Conservation (phyloP, 2,888 invertebrate species). For the Drosophila kokeensis region DNA sequence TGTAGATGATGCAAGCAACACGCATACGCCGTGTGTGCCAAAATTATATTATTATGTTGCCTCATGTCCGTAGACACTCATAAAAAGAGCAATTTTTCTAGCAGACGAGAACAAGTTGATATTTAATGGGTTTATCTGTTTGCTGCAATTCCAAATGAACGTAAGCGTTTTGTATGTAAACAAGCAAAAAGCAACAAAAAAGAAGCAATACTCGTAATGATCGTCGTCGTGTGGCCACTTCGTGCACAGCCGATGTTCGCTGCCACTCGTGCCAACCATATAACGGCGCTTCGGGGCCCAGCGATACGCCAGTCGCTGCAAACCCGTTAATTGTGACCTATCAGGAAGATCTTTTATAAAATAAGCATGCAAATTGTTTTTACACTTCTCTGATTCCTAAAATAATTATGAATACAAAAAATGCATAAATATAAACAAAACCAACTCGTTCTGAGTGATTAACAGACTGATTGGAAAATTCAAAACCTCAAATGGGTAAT, state of each 20-base stretch:
- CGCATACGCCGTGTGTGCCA: conserved; percentile 61
- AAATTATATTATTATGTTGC: conserved; percentile 38
- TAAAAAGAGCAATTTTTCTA: conserved; percentile 14
- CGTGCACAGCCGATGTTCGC: conserved; percentile 38
- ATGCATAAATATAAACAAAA: too few relatives aligned
- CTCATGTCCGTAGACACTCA: conserved; percentile 19
- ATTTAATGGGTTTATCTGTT: conserved; percentile 58
- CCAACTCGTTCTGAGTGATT: too few relatives aligned
- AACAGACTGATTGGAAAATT: too few relatives aligned
- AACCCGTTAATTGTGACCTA: conserved; percentile 57
- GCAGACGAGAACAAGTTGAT: conserved; percentile 8
- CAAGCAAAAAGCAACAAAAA: background rate
- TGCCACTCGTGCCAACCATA: conserved; percentile 51
- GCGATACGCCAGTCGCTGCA: conserved; percentile 61
- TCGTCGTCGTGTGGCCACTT: conserved; percentile 35
- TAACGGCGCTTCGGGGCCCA: conserved; percentile 66
- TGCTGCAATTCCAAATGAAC: conserved; percentile 55
- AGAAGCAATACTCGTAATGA: background rate
- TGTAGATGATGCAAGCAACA: conserved; percentile 53
- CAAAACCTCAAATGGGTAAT: too few relatives aligned
- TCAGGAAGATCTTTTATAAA: conserved; percentile 17
- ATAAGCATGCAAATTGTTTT: too few relatives aligned
- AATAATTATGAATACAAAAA: too few relatives aligned
- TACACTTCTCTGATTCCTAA: too few relatives aligned
- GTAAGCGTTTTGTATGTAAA: conserved; percentile 47